Base-by-base conservation (phyloP, 2,113 vertebrate species). In the Neofelis nebulosa region DNA sequence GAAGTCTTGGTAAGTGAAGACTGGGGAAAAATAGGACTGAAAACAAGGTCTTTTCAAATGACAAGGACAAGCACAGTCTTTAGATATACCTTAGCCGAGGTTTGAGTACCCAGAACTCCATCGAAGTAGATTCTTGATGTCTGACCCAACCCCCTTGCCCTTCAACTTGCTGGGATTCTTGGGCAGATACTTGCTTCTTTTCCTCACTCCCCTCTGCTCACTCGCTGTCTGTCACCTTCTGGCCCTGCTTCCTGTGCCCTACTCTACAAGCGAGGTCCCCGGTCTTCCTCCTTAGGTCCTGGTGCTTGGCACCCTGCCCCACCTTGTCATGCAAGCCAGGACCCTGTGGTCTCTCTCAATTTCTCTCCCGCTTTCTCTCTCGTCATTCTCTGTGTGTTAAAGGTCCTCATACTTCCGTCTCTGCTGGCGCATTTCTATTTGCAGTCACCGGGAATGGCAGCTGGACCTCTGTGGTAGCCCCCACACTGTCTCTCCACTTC, bases 1-100 rank as follows among this genome's bases (percentile, higher is more conserved):
- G 74, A 97, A 91, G 19, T 52, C 78, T 89, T 78, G 14, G 48
- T 81, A 85, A 79, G 86, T 25, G 68, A 81, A 94, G 91, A 61
- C 52, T 87, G 33, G 63, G 68, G 71, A 79, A 90, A 96, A 92
- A 69, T 76, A 69, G 80, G 45, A 50, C 69, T 38, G 69, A 69
- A 87, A 92, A 68, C 29, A 85, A 92, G 38, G 33, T 45, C n/a
- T 87, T 97, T n/a, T 82, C n/a, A 3, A 66, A 57, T 66, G 29
- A 36, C 33, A 65, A 91, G 68, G 87, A 50, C 48, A 71, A 50
- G 1, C 9, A 38, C 2, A 5, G 1, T 73, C 16, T 38, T 84
- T 73, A 74, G 48, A 33, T 25, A 57, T 9, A 45, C 12, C 5
- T 55, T 69, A 81, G 36, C 23, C 11, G 78, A 29, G 3, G 27